Evolutionary conservation across 2,797 vertebrate genomes (phyloP).

Genomic region (Fistularia commersonii): DNA sequence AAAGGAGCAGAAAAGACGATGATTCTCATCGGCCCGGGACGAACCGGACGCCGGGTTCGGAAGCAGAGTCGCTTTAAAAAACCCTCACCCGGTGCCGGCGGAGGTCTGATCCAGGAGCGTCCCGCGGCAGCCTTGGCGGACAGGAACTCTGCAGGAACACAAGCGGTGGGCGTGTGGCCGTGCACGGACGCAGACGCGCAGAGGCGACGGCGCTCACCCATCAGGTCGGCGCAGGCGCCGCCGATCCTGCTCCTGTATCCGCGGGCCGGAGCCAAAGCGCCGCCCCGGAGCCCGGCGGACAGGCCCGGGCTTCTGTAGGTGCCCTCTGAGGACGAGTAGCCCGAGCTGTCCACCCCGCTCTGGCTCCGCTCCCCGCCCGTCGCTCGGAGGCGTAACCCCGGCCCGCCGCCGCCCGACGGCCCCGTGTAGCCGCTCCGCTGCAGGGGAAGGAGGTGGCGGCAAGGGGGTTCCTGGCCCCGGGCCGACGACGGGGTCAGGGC

Average conservation of each 20-base stretch:
- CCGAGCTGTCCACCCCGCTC: constrained; percentile 60
- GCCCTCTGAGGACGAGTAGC: constrained; percentile 71
- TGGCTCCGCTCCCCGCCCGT: constrained; percentile 22
- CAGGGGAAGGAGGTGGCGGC: neutral
- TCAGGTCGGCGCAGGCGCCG: constrained; percentile 23
- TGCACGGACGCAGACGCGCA: neutral
- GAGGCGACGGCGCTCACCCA: constrained; percentile 37
- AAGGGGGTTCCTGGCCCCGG: constrained; percentile 18
- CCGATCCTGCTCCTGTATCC: constrained; percentile 23
- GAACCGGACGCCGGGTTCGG: constrained; percentile 32
- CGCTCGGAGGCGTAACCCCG: constrained; percentile 16
- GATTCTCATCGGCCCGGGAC: constrained; percentile 30
- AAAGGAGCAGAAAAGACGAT: constrained; percentile 10
- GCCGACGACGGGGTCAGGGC: constrained; percentile 32
- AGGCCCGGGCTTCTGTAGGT: constrained; percentile 11
- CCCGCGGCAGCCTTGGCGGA: neutral
- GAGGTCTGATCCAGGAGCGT: constrained; percentile 8
- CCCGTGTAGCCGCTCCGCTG: constrained; percentile 20
- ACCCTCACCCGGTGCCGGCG: constrained; percentile 25
- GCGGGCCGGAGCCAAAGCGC: neutral
- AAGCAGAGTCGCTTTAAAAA: too few species aligned
- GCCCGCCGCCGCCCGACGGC: constrained; percentile 11
- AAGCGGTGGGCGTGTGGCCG: too few species aligned
- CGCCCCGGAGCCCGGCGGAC: neutral
- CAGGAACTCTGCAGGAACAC: constrained; percentile 23